Evolutionary conservation across 2,113 vertebrate genomes (phyloP).

Genomic region (Lanius collurio): DNA sequence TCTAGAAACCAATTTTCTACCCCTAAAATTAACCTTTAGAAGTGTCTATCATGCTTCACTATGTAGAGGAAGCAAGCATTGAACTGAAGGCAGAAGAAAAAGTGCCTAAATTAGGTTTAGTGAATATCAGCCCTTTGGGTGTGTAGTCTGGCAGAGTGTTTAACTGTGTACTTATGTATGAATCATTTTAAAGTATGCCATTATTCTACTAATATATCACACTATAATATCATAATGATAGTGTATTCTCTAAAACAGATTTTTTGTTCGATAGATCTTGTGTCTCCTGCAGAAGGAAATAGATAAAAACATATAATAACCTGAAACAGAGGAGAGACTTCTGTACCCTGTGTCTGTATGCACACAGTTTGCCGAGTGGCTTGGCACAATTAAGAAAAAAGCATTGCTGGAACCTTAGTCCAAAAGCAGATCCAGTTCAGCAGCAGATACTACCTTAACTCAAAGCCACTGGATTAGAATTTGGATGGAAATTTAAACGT

Average conservation of each 20-base stretch:
- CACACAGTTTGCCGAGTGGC: neutral
- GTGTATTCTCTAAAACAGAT: neutral
- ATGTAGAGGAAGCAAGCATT: neutral
- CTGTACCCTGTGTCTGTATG: neutral
- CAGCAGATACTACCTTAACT: slow-evolving; percentile 8
- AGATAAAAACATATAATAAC: neutral
- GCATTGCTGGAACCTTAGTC: neutral
- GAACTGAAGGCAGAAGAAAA: neutral
- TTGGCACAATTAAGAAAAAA: slow-evolving; percentile 16
- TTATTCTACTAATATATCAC: neutral
- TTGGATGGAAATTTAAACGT: slow-evolving; percentile 41
- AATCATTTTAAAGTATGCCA: neutral
- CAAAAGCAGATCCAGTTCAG: slow-evolving; percentile 14
- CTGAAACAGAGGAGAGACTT: neutral
- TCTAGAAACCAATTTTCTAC: neutral
- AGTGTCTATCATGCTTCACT: neutral
- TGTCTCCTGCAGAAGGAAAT: neutral
- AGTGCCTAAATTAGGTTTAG: neutral
- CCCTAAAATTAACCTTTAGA: neutral
- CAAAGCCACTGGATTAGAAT: slow-evolving; percentile 43
- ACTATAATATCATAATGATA: neutral
- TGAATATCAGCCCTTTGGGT: neutral
- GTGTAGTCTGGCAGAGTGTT: neutral
- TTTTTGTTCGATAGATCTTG: neutral
- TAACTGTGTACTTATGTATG: neutral